Conservation (phyloP, 2,113 vertebrate species). For the Tragelaphus imberbis region DNA sequence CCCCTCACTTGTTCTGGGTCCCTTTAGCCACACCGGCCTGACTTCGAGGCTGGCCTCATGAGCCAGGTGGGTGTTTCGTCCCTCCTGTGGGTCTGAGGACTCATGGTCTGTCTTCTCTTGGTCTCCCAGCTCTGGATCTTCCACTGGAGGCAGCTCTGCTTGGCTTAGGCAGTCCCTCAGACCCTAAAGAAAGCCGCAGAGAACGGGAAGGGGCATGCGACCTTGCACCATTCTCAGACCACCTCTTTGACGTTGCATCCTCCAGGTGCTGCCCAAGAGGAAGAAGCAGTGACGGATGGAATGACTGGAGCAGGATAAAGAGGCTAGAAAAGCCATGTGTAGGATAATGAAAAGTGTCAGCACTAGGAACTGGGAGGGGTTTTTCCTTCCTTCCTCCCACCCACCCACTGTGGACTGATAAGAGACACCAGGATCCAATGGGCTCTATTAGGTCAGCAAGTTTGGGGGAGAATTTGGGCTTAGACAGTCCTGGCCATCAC, state of each 20-base stretch:
- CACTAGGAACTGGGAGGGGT: accelerated
- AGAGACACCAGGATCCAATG: neutral
- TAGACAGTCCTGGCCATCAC: neutral
- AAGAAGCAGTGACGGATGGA: neutral
- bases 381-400: neutral
- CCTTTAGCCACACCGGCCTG: neutral
- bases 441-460: accelerated
- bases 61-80: neutral
- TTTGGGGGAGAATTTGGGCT: neutral
- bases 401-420: accelerated
- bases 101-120: neutral
- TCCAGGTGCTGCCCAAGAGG: neutral
- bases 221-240: neutral
- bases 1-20: neutral
- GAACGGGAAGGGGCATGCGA: accelerated
- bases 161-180: neutral
- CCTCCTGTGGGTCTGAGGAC: neutral
- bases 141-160: neutral
- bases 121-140: neutral
- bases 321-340: neutral
- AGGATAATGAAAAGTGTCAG: accelerated
- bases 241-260: accelerated
- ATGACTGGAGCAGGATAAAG: neutral
- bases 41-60: neutral
- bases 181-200: too few species aligned